Base-by-base conservation (phyloP, 2,888 invertebrate species). In the Serripes groenlandicus region DNA sequence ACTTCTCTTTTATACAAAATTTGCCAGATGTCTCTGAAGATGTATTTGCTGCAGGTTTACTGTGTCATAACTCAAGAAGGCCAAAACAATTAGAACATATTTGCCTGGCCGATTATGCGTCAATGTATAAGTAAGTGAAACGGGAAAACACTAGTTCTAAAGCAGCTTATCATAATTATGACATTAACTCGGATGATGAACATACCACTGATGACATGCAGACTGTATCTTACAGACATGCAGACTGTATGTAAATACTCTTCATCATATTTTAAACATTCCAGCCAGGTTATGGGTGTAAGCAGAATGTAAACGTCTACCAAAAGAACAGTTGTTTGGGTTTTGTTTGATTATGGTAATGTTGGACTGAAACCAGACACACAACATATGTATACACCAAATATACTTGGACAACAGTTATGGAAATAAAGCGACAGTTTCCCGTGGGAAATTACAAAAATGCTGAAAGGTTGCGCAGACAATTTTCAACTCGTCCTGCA, bases 1-100 rank as follows among this genome's bases (percentile, higher is more conserved):
- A 75, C 37, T 42, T 58, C 4, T 69, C 26, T 2, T 58, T 81
- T 9, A 11, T 72, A 34, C n/a, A 73, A 9, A 32, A 18, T 11
- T 42, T 90, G 18, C 64, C 79, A 18, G 73, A 81, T 71, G 78
- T 82, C 30, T 74, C 74, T 11, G 42, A 60, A 73, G 77, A 82
- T 74, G n/a, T 83, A 23, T 15, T 56, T 11, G 32, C 42, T 11
- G 34, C 15, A 11, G 42, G 54, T 64, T 5, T 66, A 1, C 15
- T 78, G 21, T 11, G 58, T 4, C 30, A 70, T 32, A 73, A 72
- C 26, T 35, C 66, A 56, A 35, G 73, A 73, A 32, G 72, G 32
- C 54, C 78, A 54, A 54, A 28, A 18, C 9, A 0, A 1, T 35
- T 78, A n/a, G 73, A 78, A 56, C 28, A 66, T 37, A 15, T 66